Percentiles rank a stretch among this genome's conserved stretches.
Evolutionary conservation across 2,888 invertebrate genomes (phyloP).

Genomic region (Chromoteleia sp.): DNA sequence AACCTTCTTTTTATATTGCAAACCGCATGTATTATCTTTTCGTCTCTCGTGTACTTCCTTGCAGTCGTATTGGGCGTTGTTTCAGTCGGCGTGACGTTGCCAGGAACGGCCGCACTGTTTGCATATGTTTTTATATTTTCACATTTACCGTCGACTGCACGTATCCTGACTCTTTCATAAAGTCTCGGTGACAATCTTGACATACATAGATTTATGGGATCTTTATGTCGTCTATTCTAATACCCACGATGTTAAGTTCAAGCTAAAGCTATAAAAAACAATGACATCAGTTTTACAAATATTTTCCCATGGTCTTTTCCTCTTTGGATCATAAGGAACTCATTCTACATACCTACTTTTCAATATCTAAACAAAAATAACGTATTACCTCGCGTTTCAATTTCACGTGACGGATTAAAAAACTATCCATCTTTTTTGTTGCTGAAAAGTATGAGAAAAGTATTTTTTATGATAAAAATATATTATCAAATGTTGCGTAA

Average conservation of each 20-base stretch:
- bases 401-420: constrained; percentile 49
- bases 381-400: too few species aligned
- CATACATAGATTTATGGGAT: constrained; percentile 17
- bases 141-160: too few species aligned
- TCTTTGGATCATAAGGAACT: constrained; percentile 13
- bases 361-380: constrained; percentile 22
- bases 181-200: too few species aligned
- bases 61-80: constrained; percentile 17
- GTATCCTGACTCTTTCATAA: not conserved
- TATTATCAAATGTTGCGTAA: too few species aligned
- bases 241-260: not conserved
- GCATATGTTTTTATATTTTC: constrained; percentile 10
- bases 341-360: constrained; percentile 55
- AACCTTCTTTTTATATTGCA: constrained; percentile 23
- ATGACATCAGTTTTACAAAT: constrained; percentile 26
- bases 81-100: constrained; percentile 33
- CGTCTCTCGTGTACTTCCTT: constrained; percentile 16
- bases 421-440: too few species aligned
- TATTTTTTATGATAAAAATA: too few species aligned
- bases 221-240: not conserved
- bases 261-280: constrained; percentile 23
- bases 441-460: too few species aligned
- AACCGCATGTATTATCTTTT: constrained; percentile 17
- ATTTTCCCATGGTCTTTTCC: constrained; percentile 38
- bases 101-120: not conserved